phyloP scores from a whole-genome alignment of 1,140 invertebrate genomes.

The Euschistus heros region DNA sequence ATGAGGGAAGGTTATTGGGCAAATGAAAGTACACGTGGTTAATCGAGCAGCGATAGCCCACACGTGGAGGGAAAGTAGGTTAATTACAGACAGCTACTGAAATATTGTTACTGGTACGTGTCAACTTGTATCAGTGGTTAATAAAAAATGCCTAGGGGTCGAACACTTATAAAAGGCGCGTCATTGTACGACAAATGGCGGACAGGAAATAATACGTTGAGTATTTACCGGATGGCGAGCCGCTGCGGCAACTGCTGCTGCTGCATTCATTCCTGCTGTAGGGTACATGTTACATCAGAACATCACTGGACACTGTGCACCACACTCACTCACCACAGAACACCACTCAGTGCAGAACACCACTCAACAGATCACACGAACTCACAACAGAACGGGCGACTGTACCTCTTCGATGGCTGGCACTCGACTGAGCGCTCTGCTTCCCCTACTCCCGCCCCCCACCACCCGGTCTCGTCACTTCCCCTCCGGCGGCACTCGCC shows the following conservation, averaged over 20 bases:
- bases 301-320: conserved; percentile 16
- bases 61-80: too few relatives aligned
- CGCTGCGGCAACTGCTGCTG: conserved; percentile 32
- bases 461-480: conserved; percentile 6
- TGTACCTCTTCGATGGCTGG: conserved; percentile 12
- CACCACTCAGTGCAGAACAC: too few relatives aligned
- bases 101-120: too few relatives aligned
- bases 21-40: too few relatives aligned
- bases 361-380: too few relatives aligned
- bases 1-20: too few relatives aligned
- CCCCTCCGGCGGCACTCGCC: conserved; percentile 12
- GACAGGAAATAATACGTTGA: neutral
- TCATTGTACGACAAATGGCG: too few relatives aligned
- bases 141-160: neutral
- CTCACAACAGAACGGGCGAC: neutral
- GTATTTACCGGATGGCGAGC: conserved; percentile 32
- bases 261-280: conserved; percentile 32
- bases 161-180: neutral
- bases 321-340: conserved; percentile 15
- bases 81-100: too few relatives aligned
- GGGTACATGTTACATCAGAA: conserved; percentile 32
- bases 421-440: neutral
- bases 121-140: neutral
- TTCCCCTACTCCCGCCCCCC: conserved; percentile 5
- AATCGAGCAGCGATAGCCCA: too few relatives aligned